Evolutionary conservation across 2,797 vertebrate genomes (phyloP), one percentile per base, ranked within the genome.

Genomic region (Chiroxiphia lanceolata): DNA sequence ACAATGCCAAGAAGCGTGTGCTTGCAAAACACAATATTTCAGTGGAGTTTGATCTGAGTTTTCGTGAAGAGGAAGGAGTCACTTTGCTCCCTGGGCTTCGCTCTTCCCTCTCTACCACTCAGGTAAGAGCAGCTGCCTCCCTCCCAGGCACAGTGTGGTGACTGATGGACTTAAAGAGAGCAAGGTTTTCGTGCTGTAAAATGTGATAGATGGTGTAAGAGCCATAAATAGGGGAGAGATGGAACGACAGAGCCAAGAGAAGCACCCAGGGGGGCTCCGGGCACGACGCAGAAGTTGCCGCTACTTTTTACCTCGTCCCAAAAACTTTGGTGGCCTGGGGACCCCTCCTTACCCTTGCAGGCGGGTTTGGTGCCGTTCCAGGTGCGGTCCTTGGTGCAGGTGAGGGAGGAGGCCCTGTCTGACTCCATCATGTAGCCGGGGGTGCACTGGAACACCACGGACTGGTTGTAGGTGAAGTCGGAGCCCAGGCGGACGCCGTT

Each of bases 381-480:
- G 5, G 99, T 99, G 47, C 99, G 98, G 94, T 99, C 99, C 53
- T 99, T 99, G 10, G 99, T 99, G 97, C 99, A 99, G 96, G 98
- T 96, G 38, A 99, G 98, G 45, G 98, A 97, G 9, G 99, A 98
- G 2, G 99, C 98, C 21, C 99, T 97, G 89, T 99, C 98, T 1
- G 99, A 98, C 53, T 99, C 99, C 99, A 99, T 99, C 83, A 87
- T 99, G 84, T 99, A 99, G 42, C 99, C 99, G 0, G 99, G 99
- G 3, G 96, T 95, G 97, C 99, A 99, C 96, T 99, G 99, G 97
- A 98, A 99, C 36, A 95, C 97, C 61, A 99, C 98, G 0, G 98
- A 98, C 78, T 83, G 98, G 84, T 99, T 98, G 97, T 99, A 99
- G 45, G 97, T 99, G 87, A 99, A 99, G 93, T 99, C 99, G 31